Conservation (phyloP, 35 echinoderm and acorn worm genomes). For the Holothuria glaberrima region DNA sequence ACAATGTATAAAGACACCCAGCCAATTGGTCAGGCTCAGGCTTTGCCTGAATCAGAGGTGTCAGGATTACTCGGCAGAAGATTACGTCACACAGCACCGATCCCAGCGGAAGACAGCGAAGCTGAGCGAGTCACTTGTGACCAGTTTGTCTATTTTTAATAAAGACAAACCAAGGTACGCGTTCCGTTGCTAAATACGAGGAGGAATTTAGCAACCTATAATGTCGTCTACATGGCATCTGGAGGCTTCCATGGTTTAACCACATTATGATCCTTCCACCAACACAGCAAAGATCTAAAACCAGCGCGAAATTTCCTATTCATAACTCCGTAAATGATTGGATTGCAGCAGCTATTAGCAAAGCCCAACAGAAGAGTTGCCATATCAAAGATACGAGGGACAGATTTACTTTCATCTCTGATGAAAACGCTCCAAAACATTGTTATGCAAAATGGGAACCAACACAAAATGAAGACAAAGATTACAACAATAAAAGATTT, state of each 20-base stretch:
- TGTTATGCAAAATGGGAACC: conserved; percentile 97
- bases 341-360: conserved; percentile 97
- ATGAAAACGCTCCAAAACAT: conserved; percentile 97
- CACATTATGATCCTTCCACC: conserved; percentile 36
- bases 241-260: conserved; percentile 52
- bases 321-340: conserved; percentile 97
- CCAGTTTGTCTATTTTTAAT: too few relatives aligned
- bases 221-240: not conserved
- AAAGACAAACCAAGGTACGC: too few relatives aligned
- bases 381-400: conserved; percentile 79
- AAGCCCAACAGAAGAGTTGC: conserved; percentile 81
- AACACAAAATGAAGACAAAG: conserved; percentile 87
- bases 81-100: too few relatives aligned
- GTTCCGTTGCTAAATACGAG: too few relatives aligned
- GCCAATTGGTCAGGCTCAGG: too few relatives aligned
- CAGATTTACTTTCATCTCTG: not conserved
- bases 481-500: conserved; percentile 96
- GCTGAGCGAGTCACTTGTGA: too few relatives aligned
- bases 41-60: too few relatives aligned
- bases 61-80: too few relatives aligned
- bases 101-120: too few relatives aligned
- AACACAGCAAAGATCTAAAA: conserved; percentile 72
- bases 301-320: conserved; percentile 89
- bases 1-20: too few relatives aligned
- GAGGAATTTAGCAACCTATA: too few relatives aligned